Evolutionary conservation across 1,140 invertebrate genomes (phyloP).

Genomic region (Trichonephila inaurata): DNA sequence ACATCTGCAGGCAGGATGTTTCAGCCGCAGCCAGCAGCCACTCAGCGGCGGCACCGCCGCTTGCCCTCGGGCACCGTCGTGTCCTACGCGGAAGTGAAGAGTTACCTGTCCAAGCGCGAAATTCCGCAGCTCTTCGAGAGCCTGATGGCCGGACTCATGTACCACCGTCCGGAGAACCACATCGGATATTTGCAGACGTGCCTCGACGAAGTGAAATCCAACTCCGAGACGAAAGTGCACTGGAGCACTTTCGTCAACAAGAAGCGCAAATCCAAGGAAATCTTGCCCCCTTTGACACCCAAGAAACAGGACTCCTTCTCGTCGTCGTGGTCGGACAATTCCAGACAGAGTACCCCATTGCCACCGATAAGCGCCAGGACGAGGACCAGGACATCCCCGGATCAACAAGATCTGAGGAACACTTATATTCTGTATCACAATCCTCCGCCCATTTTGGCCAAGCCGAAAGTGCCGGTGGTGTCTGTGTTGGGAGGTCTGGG

Average conservation of each 20-base stretch:
- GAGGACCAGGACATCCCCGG: neutral
- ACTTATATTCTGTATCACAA: conserved; percentile 72
- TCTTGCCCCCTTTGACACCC: conserved; percentile 44
- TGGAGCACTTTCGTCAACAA: conserved; percentile 76
- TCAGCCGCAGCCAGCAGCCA: conserved; percentile 44
- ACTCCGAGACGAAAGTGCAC: conserved; percentile 61
- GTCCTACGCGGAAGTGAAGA: conserved; percentile 74
- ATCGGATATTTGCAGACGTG: conserved; percentile 70
- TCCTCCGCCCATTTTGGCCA: conserved; percentile 57
- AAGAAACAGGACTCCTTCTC: conserved; percentile 69
- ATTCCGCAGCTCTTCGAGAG: conserved; percentile 73
- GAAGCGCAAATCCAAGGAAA: conserved; percentile 64
- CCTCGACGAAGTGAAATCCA: conserved; percentile 65
- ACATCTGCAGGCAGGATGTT: conserved; percentile 12
- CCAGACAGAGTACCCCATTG: conserved; percentile 67
- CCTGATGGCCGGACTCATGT: conserved; percentile 76
- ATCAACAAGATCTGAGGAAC: conserved; percentile 52
- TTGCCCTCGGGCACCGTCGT: conserved; percentile 66
- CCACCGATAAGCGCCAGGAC: conserved; percentile 67
- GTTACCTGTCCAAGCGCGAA: conserved; percentile 68
- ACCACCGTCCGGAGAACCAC: conserved; percentile 75
- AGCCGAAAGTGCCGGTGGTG: conserved; percentile 60
- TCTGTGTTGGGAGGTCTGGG: conserved; percentile 68
- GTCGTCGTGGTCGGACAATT: conserved; percentile 47
- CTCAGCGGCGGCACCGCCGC: conserved; percentile 22